Evolutionary conservation across 2,113 vertebrate genomes (phyloP).

Genomic region (Oncorhynchus clarkii): DNA sequence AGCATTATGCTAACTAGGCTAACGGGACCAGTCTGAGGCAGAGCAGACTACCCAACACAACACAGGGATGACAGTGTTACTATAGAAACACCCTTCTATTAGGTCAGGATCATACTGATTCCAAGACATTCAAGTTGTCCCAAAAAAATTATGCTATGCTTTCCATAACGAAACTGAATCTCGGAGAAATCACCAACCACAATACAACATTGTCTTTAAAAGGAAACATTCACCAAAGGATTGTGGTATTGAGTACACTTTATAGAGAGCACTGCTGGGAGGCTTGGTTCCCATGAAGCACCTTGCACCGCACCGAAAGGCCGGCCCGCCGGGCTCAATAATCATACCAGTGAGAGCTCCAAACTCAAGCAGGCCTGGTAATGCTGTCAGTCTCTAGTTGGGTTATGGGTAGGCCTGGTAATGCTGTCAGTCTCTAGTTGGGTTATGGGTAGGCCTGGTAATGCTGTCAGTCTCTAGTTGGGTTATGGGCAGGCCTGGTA

Average conservation of each 20-base stretch:
- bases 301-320: neutral
- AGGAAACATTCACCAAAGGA: neutral
- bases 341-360: no score
- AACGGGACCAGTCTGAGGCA: neutral
- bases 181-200: neutral
- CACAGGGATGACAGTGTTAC: no score
- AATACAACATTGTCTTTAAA: neutral
- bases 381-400: no score
- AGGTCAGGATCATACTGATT: neutral
- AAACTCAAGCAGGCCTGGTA: no score
- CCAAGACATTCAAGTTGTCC: neutral
- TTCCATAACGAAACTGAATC: neutral
- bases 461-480: no score
- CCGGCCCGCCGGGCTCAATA: no score
- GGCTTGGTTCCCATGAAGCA: constrained; percentile 32
- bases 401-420: no score
- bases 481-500: no score
- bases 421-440: no score
- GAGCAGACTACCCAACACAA: no score
- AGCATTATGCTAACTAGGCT: neutral
- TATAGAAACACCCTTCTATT: no score
- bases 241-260: constrained; percentile 19
- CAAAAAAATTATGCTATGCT: neutral
- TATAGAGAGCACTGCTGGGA: constrained; percentile 18
- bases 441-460: no score